These are phyloP conservation scores for Zaprionus kolodkinae DNA, from an alignment of 1,140 invertebrate genomes.

Conservation along the genomic window DNA sequence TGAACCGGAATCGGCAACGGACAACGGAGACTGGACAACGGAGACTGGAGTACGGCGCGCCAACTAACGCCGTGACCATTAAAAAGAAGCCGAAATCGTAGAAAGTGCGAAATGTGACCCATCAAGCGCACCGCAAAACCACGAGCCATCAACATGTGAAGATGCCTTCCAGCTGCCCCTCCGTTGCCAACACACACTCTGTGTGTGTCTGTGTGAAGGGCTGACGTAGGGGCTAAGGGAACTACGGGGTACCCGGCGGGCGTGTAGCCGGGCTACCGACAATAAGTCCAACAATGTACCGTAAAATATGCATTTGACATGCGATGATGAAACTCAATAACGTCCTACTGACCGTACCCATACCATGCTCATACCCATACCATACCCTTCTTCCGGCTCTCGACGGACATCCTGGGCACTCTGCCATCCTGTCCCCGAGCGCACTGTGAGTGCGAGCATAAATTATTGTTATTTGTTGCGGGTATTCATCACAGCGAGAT, in stretches of 20 bases:
- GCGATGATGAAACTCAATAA: constrained; percentile 67
- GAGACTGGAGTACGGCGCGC: not conserved
- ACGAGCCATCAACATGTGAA: constrained; percentile 27
- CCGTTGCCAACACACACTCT: not conserved
- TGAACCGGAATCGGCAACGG: constrained; percentile 33
- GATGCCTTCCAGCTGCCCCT: constrained; percentile 11
- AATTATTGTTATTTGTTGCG: constrained; percentile 60
- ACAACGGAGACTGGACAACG: not conserved
- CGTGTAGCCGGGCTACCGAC: not conserved
- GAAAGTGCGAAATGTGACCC: constrained; percentile 10
- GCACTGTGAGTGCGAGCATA: constrained; percentile 19
- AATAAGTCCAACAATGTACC: constrained; percentile 18
- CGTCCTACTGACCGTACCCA: not conserved
- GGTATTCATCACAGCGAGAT: constrained; percentile 19
- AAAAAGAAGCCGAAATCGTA: constrained; percentile 7
- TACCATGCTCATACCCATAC: no score
- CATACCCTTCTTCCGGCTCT: constrained; percentile 8
- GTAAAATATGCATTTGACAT: constrained; percentile 79
- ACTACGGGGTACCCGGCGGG: not conserved
- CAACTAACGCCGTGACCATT: constrained; percentile 9
- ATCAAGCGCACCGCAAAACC: not conserved
- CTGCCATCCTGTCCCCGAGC: not conserved
- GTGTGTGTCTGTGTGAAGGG: not conserved
- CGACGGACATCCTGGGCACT: not conserved
- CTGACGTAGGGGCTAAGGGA: not conserved